Conservation (phyloP, 2,113 vertebrate genomes). For the Corythornis madagascariensis region DNA sequence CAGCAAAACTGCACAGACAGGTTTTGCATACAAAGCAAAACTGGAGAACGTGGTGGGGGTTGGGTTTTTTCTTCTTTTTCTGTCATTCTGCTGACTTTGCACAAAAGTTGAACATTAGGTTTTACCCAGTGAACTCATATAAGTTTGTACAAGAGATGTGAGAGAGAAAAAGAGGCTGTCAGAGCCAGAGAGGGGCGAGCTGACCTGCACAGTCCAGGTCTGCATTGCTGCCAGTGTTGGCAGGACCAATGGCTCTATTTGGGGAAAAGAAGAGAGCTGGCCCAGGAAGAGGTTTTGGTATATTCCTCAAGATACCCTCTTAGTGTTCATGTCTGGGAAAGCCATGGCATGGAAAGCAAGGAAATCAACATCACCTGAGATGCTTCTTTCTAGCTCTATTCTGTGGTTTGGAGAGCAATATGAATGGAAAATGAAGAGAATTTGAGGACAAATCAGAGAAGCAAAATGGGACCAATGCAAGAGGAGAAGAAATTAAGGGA, state of each 20-base stretch:
- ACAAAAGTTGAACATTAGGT: constrained; percentile 21
- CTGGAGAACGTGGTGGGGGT: neutral
- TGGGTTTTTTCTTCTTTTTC: neutral
- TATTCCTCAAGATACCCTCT: neutral
- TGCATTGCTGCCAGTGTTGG: accelerated
- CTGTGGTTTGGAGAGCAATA: constrained; percentile 31
- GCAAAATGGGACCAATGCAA: neutral
- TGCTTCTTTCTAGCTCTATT: neutral
- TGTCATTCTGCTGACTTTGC: constrained; percentile 49
- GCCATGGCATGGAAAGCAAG: neutral
- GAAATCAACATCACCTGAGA: neutral
- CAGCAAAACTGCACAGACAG: constrained; percentile 25
- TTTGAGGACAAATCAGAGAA: neutral
- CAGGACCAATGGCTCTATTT: accelerated
- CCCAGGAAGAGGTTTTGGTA: neutral
- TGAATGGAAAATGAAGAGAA: constrained; percentile 38
- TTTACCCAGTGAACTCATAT: neutral
- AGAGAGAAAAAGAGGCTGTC: neutral
- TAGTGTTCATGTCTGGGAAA: neutral
- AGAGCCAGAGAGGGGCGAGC: neutral
- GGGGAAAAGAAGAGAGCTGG: neutral
- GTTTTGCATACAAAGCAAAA: constrained; percentile 56
- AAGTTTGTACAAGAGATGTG: neutral
- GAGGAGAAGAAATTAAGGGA: constrained; percentile 6
- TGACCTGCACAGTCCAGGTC: neutral